phyloP scores from a whole-genome alignment of 2,888 invertebrate genomes.

The Lottia gigantea region DNA sequence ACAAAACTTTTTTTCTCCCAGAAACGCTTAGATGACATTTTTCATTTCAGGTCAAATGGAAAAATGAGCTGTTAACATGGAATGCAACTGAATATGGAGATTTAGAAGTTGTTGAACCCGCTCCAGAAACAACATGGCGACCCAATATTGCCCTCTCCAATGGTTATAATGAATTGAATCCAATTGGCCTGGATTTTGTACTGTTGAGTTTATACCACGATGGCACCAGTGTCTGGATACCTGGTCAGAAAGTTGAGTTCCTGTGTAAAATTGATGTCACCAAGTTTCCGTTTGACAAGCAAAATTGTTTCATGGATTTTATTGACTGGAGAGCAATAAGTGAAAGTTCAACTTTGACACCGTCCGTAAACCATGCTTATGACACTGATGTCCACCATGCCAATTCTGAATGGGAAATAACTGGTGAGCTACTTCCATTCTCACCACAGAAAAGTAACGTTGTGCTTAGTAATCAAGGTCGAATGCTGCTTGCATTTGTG shows the following conservation, averaged over 20 bases:
- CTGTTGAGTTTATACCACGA: not conserved
- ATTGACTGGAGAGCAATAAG: not conserved
- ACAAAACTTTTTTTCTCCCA: too few species aligned
- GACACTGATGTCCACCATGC: not conserved
- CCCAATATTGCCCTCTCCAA: not conserved
- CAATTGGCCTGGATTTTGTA: not conserved
- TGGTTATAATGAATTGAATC: not conserved
- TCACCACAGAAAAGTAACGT: too few species aligned
- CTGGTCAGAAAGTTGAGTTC: not conserved
- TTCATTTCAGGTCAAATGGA: not conserved
- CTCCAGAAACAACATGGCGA: not conserved
- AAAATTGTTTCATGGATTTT: not conserved
- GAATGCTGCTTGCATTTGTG: too few species aligned
- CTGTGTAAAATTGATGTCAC: not conserved
- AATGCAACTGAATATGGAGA: not conserved
- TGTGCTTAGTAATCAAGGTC: too few species aligned
- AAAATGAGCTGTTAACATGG: not conserved
- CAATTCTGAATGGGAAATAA: constrained; percentile 3
- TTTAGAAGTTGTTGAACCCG: not conserved
- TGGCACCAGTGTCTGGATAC: not conserved
- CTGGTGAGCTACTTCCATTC: not conserved
- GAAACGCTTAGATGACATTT: too few species aligned
- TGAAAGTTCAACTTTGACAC: not conserved
- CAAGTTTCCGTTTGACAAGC: not conserved
- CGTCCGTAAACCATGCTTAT: not conserved